Base-by-base conservation (phyloP, 64 coral and sea anemone species). In the Montipora foliosa region DNA sequence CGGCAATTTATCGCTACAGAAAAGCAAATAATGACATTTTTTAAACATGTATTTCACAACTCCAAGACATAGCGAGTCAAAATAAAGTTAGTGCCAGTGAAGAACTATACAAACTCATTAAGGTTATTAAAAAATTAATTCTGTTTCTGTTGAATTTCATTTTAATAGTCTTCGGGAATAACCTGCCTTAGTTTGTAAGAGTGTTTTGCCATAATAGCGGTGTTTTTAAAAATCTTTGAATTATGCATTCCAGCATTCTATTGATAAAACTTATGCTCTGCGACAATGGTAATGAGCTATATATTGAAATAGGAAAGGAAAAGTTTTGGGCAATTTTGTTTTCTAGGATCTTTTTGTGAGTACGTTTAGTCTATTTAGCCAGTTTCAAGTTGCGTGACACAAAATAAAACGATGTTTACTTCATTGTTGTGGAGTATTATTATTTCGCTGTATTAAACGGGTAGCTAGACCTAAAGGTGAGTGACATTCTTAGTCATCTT, bases 281-380 rank as follows among this genome's bases (percentile, higher is more conserved):
- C 15, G 61, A 52, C 77, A 79, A 79, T 52, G 77, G 47, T 79
- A 79, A 79, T 50, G 77, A 79, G 77, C 77, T 79, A 79, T 53
- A 79, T 79, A 17, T 79, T 79, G 47, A 79, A 50, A 79, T 52
- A 51, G 47, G 14, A 79, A 55, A 76, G 44, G 25, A 76, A 76
- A 76, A 47, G 47, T 44, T 45, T 46, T 45, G 74, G 74, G 74
- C 74, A 76, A 76, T 44, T 76, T 76, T 76, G 74, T 76, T 76
- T 76, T 76, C 44, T 76, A 76, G 74, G 77, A 74, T 51, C 47
- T 79, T 79, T 53, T 79, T 51, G 47, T 79, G 47, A 52, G 77
- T 51, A 79, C 48, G 12, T 79, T 20, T 79, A 79, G 77, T 51
- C 77, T 79, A 79, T 79, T 79, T 50, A 79, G 77, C 74, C 74